These are phyloP conservation scores for Ctenochaetus hawaiiensis DNA, from an alignment of 2,797 vertebrate genomes.

Conservation along the genomic window DNA sequence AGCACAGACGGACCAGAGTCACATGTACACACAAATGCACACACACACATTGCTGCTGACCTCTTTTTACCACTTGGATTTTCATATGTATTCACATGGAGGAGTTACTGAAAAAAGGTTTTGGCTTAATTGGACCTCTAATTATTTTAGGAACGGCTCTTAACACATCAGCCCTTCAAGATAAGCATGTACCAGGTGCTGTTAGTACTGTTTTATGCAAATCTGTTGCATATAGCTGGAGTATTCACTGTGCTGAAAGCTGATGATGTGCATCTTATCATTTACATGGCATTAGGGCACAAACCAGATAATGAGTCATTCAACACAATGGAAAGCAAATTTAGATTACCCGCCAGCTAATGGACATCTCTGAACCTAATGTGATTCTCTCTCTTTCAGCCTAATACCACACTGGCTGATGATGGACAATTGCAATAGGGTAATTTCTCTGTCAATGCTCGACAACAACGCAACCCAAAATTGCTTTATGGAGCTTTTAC, in stretches of 20 bases:
- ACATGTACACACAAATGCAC: slow-evolving; percentile 17
- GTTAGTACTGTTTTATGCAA: background rate
- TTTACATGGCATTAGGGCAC: slow-evolving; percentile 36
- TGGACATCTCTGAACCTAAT: slow-evolving; percentile 50
- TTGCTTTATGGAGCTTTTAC: slow-evolving; percentile 43
- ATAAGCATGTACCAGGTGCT: slow-evolving; percentile 12
- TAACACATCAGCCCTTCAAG: slow-evolving; percentile 16
- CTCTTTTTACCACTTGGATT: slow-evolving; percentile 24
- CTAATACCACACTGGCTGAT: slow-evolving; percentile 26
- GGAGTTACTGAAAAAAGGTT: background rate
- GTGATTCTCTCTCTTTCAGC: slow-evolving; percentile 51
- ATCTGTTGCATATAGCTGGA: slow-evolving; percentile 19
- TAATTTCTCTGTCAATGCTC: slow-evolving; percentile 45
- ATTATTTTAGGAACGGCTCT: slow-evolving; percentile 10
- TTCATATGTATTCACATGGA: background rate
- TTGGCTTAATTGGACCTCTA: background rate
- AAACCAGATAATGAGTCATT: slow-evolving; percentile 57
- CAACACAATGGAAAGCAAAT: slow-evolving; percentile 53
- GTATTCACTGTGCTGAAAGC: slow-evolving; percentile 36
- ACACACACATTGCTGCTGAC: slow-evolving; percentile 18
- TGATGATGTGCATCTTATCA: slow-evolving; percentile 55
- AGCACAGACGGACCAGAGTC: slow-evolving; percentile 30
- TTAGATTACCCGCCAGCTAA: slow-evolving; percentile 58
- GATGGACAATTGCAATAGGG: slow-evolving; percentile 38
- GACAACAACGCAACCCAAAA: slow-evolving; percentile 35